Evolutionary conservation across 2,888 invertebrate species (phyloP), one percentile per base, ranked within the genome.

Genomic region (Drosophila acutilabella): DNA sequence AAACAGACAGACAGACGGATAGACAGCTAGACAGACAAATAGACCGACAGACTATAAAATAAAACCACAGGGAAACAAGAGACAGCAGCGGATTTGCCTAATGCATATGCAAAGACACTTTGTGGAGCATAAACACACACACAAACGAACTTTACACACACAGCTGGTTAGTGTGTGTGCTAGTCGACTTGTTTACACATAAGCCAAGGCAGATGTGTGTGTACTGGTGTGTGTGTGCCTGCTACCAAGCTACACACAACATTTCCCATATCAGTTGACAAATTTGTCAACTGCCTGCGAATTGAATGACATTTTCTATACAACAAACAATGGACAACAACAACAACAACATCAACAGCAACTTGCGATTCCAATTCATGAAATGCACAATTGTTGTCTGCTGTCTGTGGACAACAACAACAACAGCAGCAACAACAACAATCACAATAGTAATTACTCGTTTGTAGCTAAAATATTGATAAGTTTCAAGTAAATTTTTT

Each of bases 361-460:
- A 58, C 53, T 58, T 59, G 68, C 64, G 72, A 71, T 74, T 81
- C 54, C 81, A 86, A 88, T 88, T 88, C 82, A 84, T 81, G 76
- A 84, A 86, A 88, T 81, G 71, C 80, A 86, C 88, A 88, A 86
- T 89, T 87, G 89, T 80, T 88, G 89, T 89, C 83, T 80, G 78
- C 74, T 64, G 57, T 59, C 69, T 74, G 72, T 16, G 51, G 52
- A 59, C 47, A 70, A 23, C 44, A 57, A 36, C 47, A 74, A 51
- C 54, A 74, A 50, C 48, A 69, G 62, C 53, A 47, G 53, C 14
- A 64, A 65, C 40, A 42, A 50, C 50, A 58, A 57, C 40, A 51
- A 61, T 45, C 38, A 20, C 72, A 69, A 58, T 41, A 45, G 75
- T 69, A 78, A 78, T 78, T 78, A 78, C 74, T 52, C 14, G 61